Conservation (phyloP, 2,797 vertebrate genomes). For the Microchirus variegatus region DNA sequence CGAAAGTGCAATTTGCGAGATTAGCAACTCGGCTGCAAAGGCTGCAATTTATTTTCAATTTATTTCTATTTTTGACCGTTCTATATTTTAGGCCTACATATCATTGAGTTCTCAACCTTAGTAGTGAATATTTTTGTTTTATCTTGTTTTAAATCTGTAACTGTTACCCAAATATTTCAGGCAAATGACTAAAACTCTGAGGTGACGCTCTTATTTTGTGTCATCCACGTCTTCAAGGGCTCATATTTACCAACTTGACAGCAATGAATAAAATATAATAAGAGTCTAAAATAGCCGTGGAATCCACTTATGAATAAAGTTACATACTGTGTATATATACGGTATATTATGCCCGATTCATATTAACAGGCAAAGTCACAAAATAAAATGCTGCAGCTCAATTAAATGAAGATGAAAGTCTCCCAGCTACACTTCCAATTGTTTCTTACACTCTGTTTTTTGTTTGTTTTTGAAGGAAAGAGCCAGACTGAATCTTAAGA, state of each 20-base stretch:
- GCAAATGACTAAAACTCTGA: no score
- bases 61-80: no score
- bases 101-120: no score
- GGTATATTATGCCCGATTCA: slow-evolving; percentile 31
- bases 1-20: no score
- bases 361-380: slow-evolving; percentile 34
- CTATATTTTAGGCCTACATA: no score
- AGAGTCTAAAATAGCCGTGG: slow-evolving; percentile 17
- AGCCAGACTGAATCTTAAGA: slow-evolving; percentile 25
- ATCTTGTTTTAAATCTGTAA: no score
- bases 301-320: slow-evolving; percentile 21
- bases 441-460: slow-evolving; percentile 26
- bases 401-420: slow-evolving; percentile 58
- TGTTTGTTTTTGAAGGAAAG: slow-evolving; percentile 26
- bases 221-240: slow-evolving; percentile 7
- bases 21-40: no score
- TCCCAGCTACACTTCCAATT: slow-evolving; percentile 26
- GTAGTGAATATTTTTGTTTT: no score
- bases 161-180: no score
- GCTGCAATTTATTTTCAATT: no score
- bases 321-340: slow-evolving; percentile 15
- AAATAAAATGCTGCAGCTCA: slow-evolving; percentile 22
- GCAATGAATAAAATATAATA: slow-evolving; percentile 36
- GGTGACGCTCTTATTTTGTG: slow-evolving; percentile 19
- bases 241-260: slow-evolving; percentile 31